A percentile compares a stretch with the other conserved stretches of the same genome.
phyloP scores from a whole-genome alignment of 2,113 vertebrate genomes.

The Alethe castanea region DNA sequence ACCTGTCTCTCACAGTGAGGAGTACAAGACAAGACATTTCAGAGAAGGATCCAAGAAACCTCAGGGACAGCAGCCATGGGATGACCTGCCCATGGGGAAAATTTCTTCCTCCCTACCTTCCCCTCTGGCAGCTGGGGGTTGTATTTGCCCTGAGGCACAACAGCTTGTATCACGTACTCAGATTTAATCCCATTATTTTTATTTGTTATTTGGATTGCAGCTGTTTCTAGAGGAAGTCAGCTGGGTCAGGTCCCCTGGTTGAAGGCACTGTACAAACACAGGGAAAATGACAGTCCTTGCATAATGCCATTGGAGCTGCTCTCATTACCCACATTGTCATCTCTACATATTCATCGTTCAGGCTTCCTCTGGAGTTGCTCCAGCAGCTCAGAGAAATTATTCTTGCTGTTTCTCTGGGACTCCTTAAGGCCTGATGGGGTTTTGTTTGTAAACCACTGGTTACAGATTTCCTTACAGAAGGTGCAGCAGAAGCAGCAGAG shows the following conservation, averaged over 20 bases:
- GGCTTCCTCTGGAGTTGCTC: not conserved
- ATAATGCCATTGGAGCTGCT: constrained; percentile 5
- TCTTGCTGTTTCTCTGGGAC: not conserved
- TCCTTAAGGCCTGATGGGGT: not conserved
- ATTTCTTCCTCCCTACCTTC: not conserved
- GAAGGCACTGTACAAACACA: constrained; percentile 9
- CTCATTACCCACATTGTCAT: not conserved
- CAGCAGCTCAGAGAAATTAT: not conserved
- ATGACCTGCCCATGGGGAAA: constrained; percentile 27
- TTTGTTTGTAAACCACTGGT: not conserved
- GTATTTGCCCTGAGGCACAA: constrained; percentile 42
- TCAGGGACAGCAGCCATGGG: constrained; percentile 11
- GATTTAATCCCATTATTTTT: constrained; percentile 64
- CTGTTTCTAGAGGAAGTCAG: constrained; percentile 3
- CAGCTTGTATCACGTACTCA: not conserved
- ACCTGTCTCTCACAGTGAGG: constrained; percentile 31
- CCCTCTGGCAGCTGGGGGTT: constrained; percentile 38
- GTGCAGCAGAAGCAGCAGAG: not conserved
- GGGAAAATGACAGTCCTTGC: constrained; percentile 40
- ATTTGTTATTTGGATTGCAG: constrained; percentile 52
- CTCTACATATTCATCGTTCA: not conserved
- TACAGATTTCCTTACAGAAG: not conserved
- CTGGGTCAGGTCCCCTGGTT: constrained; percentile 50
- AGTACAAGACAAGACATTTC: constrained; percentile 41
- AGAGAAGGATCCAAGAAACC: constrained; percentile 33